Evolutionary conservation across 2,888 invertebrate genomes (phyloP).

Genomic region (Epinotia nisella): DNA sequence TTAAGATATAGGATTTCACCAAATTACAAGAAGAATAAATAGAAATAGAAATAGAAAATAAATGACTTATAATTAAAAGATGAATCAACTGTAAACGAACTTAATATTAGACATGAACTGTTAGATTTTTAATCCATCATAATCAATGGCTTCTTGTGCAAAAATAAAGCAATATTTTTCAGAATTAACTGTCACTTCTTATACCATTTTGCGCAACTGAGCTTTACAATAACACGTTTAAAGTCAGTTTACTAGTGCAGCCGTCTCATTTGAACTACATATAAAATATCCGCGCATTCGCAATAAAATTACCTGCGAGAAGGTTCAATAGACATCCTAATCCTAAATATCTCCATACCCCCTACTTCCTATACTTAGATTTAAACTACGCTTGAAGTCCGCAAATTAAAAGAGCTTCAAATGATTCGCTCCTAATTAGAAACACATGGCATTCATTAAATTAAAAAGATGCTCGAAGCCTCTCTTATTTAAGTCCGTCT

Average conservation of each 20-base stretch:
- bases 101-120: neutral
- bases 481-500: slow-evolving; percentile 24
- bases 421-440: slow-evolving; percentile 24
- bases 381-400: neutral
- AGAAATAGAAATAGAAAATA: too few species aligned
- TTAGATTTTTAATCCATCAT: neutral
- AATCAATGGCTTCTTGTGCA: neutral
- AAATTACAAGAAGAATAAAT: too few species aligned
- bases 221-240: neutral
- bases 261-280: too few species aligned
- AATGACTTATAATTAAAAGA: too few species aligned
- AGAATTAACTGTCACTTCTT: neutral
- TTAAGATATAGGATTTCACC: too few species aligned
- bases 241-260: too few species aligned
- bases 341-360: too few species aligned
- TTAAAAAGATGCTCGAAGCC: slow-evolving; percentile 32
- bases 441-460: slow-evolving; percentile 42
- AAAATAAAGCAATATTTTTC: neutral
- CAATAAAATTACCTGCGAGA: too few species aligned
- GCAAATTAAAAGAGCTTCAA: slow-evolving; percentile 14
- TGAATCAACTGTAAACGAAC: neutral
- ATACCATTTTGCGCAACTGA: neutral
- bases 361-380: neutral
- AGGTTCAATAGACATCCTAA: too few species aligned
- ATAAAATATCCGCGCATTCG: too few species aligned